Base-by-base conservation (phyloP, 2,888 invertebrate genomes). In the Hyalella azteca region DNA sequence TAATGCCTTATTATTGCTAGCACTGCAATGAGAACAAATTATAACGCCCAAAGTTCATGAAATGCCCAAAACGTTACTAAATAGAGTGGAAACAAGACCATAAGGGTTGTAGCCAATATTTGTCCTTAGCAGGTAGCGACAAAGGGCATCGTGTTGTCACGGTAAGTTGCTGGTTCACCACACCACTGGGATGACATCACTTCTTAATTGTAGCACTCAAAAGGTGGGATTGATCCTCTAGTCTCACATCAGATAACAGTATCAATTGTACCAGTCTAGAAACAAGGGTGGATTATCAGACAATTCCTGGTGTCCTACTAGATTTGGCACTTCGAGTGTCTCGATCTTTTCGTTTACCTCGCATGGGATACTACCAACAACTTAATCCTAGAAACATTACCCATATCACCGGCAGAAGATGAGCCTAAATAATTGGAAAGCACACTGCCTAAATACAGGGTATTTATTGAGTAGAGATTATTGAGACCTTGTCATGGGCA, bases 1-100 rank as follows among this genome's bases (percentile, higher is more conserved):
- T 66, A 66, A 66, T 66, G 66, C 66, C 66, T 66, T 66, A 66
- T 36, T 36, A 36, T 66, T 66, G 66, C 66, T 66, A 66, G 36
- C 1, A 32, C 29, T 66, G 36, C 36, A 19, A 36, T 19, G 36
- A 66, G 39, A 66, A 36, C 66, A 36, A 54, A 66, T 66, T 36
- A 66, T 66, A 66, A 66, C 32, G 66, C 66, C 66, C 66, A 19
- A 66, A 36, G 36, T 29, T 36, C 22, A 22, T 66, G 66, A 36
- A 66, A 66, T 66, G 66, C 66, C 66, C 66, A 36, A 15, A 36
- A 26, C 29, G 26, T 26, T 22, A 54, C 26, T n/a, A 22, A 54
- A 22, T n/a, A n/a, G n/a, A n/a, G n/a, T n/a, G n/a, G n/a, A n/a
- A n/a, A n/a, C n/a, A n/a, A n/a, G n/a, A n/a, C n/a, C n/a, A n/a